Evolutionary conservation across 2,888 invertebrate species (phyloP).

Genomic region (Lasioglossum leucozonium): DNA sequence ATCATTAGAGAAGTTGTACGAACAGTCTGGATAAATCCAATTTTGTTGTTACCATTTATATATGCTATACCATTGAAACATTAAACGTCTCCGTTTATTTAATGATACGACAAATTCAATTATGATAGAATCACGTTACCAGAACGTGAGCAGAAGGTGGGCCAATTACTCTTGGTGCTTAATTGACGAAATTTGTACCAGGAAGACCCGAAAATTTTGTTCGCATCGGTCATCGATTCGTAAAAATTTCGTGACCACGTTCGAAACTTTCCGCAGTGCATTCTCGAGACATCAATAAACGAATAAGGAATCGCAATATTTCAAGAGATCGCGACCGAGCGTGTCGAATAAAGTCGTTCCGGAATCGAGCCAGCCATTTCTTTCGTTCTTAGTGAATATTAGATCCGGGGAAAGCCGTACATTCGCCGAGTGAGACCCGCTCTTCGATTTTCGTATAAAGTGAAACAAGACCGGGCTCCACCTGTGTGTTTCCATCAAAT

Average conservation of each 20-base stretch:
- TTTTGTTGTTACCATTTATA: neutral
- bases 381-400: conserved; percentile 46
- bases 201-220: neutral
- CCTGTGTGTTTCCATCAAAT: neutral
- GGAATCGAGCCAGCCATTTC: conserved; percentile 33
- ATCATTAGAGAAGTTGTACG: neutral
- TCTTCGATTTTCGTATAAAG: conserved; percentile 25
- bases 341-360: conserved; percentile 49
- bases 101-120: no score
- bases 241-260: neutral
- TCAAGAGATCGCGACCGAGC: conserved; percentile 24
- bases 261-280: conserved; percentile 2
- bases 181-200: no score
- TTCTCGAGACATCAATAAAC: conserved; percentile 23
- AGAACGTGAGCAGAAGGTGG: no score
- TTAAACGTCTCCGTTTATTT: no score
- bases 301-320: conserved; percentile 41
- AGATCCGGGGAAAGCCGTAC: conserved; percentile 16
- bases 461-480: neutral
- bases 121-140: no score
- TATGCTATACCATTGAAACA: no score
- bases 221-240: neutral
- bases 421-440: neutral
- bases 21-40: neutral
- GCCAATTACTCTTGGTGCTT: no score